Percentiles rank a stretch among this genome's conserved stretches.
Conservation (phyloP, 2,797 vertebrate genomes). For the Eidolon dupreanum region DNA sequence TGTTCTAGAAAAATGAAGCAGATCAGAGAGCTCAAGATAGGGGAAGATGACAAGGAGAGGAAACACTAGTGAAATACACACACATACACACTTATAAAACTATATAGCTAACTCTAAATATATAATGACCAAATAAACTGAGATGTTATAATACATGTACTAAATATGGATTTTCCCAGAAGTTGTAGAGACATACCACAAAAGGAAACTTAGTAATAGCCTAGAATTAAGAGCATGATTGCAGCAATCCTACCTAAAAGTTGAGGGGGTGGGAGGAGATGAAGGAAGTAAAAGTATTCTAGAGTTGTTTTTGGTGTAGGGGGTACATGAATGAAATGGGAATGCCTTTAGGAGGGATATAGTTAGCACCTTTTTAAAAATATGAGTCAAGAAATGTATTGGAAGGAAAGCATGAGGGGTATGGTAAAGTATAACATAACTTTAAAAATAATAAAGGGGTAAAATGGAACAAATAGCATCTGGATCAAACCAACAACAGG, state of each 20-base stretch:
- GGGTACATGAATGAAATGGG: neutral
- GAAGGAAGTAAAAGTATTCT: neutral
- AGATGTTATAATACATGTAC: neutral
- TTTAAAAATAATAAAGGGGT: slow-evolving; percentile 10
- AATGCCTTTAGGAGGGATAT: neutral
- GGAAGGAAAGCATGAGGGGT: neutral
- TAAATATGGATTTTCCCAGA: slow-evolving; percentile 20
- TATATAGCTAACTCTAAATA: slow-evolving; percentile 9
- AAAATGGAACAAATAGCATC: neutral
- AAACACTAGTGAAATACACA: neutral
- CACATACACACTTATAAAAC: neutral
- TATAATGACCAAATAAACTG: neutral
- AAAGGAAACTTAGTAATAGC: neutral
- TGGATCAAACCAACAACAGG: neutral
- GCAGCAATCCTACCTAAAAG: neutral
- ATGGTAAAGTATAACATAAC: neutral
- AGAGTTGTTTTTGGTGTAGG: neutral
- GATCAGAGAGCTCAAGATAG: neutral
- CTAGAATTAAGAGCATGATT: neutral
- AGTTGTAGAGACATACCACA: neutral
- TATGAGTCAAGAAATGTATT: neutral
- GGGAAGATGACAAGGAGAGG: neutral
- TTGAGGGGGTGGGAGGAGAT: neutral
- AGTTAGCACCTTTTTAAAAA: neutral
- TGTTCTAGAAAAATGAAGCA: neutral